Conservation (phyloP, 2,113 vertebrate species). For the Morone saxatilis region DNA sequence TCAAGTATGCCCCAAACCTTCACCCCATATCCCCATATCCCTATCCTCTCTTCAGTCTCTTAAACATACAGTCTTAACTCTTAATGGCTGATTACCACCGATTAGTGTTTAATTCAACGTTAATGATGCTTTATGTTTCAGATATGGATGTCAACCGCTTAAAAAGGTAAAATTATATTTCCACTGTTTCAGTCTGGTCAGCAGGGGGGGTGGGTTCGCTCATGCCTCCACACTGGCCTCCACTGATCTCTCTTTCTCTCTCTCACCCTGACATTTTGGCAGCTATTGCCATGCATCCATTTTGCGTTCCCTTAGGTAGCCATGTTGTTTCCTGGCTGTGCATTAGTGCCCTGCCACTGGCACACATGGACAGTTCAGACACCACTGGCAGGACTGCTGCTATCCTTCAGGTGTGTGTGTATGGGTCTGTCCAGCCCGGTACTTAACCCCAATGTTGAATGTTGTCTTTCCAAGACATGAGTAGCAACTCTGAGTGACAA, state of each 20-base stretch:
- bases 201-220: background rate
- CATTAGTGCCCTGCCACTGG: conserved; percentile 60
- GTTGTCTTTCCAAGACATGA: background rate
- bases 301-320: conserved; percentile 61
- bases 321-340: conserved; percentile 61
- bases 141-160: background rate
- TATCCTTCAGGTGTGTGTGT: conserved; percentile 16
- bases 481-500: no score
- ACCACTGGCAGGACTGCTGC: conserved; percentile 3
- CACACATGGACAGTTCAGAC: conserved; percentile 27
- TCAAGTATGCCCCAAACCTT: background rate
- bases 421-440: background rate
- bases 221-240: background rate
- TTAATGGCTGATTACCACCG: background rate
- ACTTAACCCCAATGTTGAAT: conserved; percentile 31
- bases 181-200: background rate
- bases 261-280: conserved; percentile 60
- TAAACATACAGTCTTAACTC: background rate
- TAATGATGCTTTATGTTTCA: background rate
- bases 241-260: background rate
- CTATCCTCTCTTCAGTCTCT: background rate
- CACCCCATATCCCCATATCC: no score
- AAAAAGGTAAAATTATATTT: background rate
- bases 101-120: background rate
- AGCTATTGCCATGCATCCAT: conserved; percentile 60